Evolutionary conservation across 92 coral and sea anemone genomes (phyloP).

Genomic region (Anthopleura xanthogrammica): DNA sequence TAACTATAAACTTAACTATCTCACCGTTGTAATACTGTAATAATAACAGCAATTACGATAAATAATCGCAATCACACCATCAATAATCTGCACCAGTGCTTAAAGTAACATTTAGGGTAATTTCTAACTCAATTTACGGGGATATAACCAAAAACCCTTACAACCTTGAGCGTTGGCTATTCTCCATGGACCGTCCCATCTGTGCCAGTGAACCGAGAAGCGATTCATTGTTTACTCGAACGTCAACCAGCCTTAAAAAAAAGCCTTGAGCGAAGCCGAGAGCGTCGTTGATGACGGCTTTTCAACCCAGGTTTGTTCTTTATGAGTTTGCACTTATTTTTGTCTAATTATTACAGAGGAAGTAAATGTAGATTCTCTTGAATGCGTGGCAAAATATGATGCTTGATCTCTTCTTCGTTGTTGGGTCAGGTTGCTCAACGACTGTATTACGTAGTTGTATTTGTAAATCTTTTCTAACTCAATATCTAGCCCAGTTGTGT

Average conservation of each 20-base stretch:
- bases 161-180: conserved; percentile 14
- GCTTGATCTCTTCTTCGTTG: background rate
- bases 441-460: background rate
- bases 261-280: conserved; percentile 30
- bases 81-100: conserved; percentile 82
- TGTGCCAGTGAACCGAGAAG: conserved; percentile 12
- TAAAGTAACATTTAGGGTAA: conserved; percentile 79
- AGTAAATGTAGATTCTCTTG: background rate
- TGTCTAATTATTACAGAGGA: conserved; percentile 8
- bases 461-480: background rate
- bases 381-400: conserved; percentile 27
- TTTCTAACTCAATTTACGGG: conserved; percentile 54
- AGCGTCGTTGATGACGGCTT: conserved; percentile 38
- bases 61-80: conserved; percentile 88
- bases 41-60: conserved; percentile 85
- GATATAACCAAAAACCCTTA: background rate
- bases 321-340: conserved; percentile 29
- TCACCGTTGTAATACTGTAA: conserved; percentile 53
- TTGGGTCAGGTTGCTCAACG: background rate
- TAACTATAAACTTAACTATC: background rate
- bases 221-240: conserved; percentile 17
- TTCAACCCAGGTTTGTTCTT: conserved; percentile 38
- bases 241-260: conserved; percentile 17
- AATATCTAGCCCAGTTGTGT: background rate
- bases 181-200: conserved; percentile 35